phyloP scores from a whole-genome alignment of 92 coral and sea anemone species.

The Bergia puertoricense region DNA sequence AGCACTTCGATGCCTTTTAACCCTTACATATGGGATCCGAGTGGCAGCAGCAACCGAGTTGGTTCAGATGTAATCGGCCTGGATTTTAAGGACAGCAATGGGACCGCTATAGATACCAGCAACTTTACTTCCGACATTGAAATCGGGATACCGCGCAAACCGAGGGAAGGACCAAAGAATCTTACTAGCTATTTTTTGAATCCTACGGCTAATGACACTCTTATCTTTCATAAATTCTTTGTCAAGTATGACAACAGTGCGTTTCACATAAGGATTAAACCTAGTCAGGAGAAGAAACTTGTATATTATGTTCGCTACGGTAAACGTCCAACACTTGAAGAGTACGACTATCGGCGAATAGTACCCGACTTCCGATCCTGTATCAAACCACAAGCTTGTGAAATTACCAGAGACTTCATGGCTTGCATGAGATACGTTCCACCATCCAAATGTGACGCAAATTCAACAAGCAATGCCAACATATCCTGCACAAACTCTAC shows the following conservation, averaged over 20 bases:
- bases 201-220: neutral
- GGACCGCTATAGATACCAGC: conserved; percentile 18
- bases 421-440: conserved; percentile 3
- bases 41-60: conserved; percentile 23
- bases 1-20: conserved; percentile 38
- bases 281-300: conserved; percentile 12
- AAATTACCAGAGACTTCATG: conserved; percentile 1
- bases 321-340: conserved; percentile 15
- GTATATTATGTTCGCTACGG: conserved; percentile 15
- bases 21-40: conserved; percentile 23
- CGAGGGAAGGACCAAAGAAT: neutral
- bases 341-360: conserved; percentile 11
- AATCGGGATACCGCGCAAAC: conserved; percentile 39
- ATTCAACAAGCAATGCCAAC: neutral
- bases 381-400: conserved; percentile 28
- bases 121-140: conserved; percentile 36
- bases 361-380: conserved; percentile 38
- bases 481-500: neutral
- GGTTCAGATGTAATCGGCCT: conserved; percentile 33
- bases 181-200: conserved; percentile 3
- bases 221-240: conserved; percentile 16
- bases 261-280: conserved; percentile 24
- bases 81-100: conserved; percentile 27
- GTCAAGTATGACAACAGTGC: conserved; percentile 33
- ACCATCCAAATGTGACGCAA: neutral